Evolutionary conservation across 35 echinoderm and acorn worm genomes (phyloP).

Genomic region (Patiria miniata): DNA sequence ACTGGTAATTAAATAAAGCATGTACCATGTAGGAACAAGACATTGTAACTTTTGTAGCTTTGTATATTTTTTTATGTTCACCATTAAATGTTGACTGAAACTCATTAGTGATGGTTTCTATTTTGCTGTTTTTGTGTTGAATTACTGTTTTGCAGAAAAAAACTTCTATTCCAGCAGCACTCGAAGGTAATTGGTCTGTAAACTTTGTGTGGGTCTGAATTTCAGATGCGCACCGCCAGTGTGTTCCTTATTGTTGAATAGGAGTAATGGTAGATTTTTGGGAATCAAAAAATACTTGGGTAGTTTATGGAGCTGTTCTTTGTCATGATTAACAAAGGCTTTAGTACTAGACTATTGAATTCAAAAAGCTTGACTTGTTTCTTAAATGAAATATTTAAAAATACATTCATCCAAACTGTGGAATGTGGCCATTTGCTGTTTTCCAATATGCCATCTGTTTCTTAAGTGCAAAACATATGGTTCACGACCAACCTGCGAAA

Average conservation of each 20-base stretch:
- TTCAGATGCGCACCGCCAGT: conserved; percentile 7
- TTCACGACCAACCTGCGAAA: no score
- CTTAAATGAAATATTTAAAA: no score
- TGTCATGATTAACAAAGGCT: no score
- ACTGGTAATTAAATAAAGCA: no score
- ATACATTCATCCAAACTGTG: no score
- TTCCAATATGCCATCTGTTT: no score
- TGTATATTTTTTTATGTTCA: no score
- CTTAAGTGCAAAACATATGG: no score
- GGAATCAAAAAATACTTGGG: not conserved
- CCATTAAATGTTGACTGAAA: not conserved
- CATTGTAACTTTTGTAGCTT: no score
- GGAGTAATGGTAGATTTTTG: not conserved
- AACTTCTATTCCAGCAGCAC: conserved; percentile 21
- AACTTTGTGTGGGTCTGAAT: not conserved
- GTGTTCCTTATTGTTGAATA: not conserved
- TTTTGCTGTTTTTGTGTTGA: conserved; percentile 31
- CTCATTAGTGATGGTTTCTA: conserved; percentile 14
- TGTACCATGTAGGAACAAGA: not conserved
- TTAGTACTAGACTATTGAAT: not conserved
- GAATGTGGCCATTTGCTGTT: no score
- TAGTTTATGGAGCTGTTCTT: no score
- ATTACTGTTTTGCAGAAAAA: conserved; percentile 28
- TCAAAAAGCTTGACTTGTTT: no score
- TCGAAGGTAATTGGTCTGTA: conserved; percentile 20